Percentiles rank a stretch among this genome's conserved stretches.
Conservation (phyloP, 2,113 vertebrate genomes). For the Oophaga pumilio region DNA sequence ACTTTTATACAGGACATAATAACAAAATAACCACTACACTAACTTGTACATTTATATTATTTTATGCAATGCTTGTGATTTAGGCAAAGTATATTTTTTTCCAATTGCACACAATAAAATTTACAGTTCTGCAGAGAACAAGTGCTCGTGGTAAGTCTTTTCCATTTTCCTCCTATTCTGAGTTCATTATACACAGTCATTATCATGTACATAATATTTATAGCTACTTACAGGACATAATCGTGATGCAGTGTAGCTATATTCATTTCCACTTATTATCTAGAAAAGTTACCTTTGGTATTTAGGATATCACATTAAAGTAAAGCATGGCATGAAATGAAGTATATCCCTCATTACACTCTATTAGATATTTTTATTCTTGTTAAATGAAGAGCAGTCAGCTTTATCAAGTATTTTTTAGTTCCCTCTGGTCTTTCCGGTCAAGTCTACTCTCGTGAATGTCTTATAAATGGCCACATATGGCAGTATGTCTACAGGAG, state of each 20-base stretch:
- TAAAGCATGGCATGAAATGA: slow-evolving; percentile 63
- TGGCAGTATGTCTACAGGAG: slow-evolving; percentile 82
- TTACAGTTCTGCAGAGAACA: neutral
- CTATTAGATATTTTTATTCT: slow-evolving; percentile 84
- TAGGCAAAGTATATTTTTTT: neutral
- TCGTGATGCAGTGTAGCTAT: slow-evolving; percentile 40
- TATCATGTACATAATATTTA: slow-evolving; percentile 42
- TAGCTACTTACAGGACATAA: slow-evolving; percentile 56
- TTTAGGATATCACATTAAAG: slow-evolving; percentile 70
- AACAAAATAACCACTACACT: neutral
- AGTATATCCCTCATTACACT: slow-evolving; percentile 76
- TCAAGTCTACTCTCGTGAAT: slow-evolving; percentile 74
- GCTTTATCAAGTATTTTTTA: slow-evolving; percentile 82
- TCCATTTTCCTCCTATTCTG: neutral
- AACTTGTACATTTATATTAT: neutral
- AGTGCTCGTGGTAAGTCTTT: neutral
- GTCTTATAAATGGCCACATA: slow-evolving; percentile 83
- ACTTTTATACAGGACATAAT: neutral
- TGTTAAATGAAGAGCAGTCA: slow-evolving; percentile 82
- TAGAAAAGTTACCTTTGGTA: slow-evolving; percentile 73
- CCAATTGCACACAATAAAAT: slow-evolving; percentile 5
- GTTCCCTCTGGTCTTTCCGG: slow-evolving; percentile 76
- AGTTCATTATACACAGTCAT: slow-evolving; percentile 48
- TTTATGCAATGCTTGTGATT: neutral
- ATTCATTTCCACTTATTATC: slow-evolving; percentile 67